Base-by-base conservation (phyloP, 1,140 invertebrate genomes). In the Apolygus lucorum region DNA sequence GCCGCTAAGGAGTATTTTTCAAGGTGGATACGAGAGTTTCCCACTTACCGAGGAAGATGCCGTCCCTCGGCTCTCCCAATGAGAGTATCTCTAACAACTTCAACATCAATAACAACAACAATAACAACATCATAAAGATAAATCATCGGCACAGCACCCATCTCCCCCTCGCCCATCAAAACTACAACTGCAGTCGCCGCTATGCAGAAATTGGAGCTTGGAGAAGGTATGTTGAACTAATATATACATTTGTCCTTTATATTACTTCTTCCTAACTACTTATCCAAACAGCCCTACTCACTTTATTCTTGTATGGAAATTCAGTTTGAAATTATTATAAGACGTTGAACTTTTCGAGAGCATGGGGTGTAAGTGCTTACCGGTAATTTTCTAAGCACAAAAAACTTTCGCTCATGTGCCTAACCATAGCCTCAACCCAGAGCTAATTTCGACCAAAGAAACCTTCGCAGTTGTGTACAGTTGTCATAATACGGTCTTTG, bases 201-300 rank as follows among this genome's bases (percentile, higher is more conserved):
- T 73, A 73, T 34, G 72, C 72, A 14, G 72, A 73, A 67, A 70
- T 73, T 49, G 69, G 69, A 26, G 66, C 63, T 26, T 73, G 72
- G 69, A 66, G 64, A 34, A 68, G 72, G 72, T 73, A 14, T 52
- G 72, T 59, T 14, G 11, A 4, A 17, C 17, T 17, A 8, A 4
- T 17, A 8, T 42, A 42, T 42, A 8, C 34, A 42, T 42, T 42
- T 42, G 4, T 42, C 34, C 17, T 42, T n/a, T n/a, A n/a, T n/a
- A n/a, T n/a, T n/a, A n/a, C n/a, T n/a, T n/a, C n/a, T n/a, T n/a
- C n/a, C n/a, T n/a, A n/a, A n/a, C n/a, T n/a, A n/a, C n/a, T n/a
- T n/a, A n/a, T n/a, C n/a, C n/a, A n/a, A n/a, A n/a, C n/a, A n/a
- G n/a, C n/a, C n/a, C n/a, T n/a, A n/a, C n/a, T n/a, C n/a, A n/a